Conservation (phyloP, 2,888 invertebrate species). For the Melieria crassipennis region DNA sequence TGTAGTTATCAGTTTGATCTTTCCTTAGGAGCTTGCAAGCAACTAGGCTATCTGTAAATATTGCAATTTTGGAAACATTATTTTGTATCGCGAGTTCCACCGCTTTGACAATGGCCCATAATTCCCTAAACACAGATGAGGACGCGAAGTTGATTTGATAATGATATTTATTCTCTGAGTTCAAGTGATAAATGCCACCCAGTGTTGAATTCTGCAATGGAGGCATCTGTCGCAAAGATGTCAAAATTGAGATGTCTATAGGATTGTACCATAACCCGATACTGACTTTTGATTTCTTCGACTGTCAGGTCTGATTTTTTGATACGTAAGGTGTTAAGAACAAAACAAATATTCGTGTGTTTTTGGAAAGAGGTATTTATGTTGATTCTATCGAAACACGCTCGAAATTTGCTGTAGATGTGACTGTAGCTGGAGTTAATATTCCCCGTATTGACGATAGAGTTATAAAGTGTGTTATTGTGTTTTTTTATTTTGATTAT, state of each 20-base stretch:
- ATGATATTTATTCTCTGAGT: too few species aligned
- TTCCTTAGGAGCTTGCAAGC: background rate
- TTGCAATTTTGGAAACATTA: background rate
- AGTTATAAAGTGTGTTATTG: background rate
- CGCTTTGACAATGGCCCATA: too few species aligned
- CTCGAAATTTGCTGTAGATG: background rate
- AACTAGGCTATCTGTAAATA: conserved; percentile 1
- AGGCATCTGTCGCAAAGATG: background rate
- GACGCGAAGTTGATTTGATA: background rate
- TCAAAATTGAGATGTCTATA: background rate
- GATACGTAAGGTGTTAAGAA: background rate
- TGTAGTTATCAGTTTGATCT: background rate
- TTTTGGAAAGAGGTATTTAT: background rate
- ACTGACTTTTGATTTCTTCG: background rate
- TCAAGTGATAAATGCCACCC: background rate
- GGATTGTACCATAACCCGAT: background rate
- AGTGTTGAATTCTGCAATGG: background rate
- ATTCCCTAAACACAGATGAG: conserved; percentile 1
- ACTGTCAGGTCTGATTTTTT: background rate
- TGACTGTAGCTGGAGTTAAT: background rate
- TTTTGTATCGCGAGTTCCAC: background rate
- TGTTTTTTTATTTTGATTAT: background rate
- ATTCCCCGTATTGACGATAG: background rate
- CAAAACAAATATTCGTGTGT: background rate
- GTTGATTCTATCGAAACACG: background rate